Evolutionary conservation across 2,888 invertebrate species (phyloP), one percentile per base, ranked within the genome.

Genomic region (Drosophila planitibia): DNA sequence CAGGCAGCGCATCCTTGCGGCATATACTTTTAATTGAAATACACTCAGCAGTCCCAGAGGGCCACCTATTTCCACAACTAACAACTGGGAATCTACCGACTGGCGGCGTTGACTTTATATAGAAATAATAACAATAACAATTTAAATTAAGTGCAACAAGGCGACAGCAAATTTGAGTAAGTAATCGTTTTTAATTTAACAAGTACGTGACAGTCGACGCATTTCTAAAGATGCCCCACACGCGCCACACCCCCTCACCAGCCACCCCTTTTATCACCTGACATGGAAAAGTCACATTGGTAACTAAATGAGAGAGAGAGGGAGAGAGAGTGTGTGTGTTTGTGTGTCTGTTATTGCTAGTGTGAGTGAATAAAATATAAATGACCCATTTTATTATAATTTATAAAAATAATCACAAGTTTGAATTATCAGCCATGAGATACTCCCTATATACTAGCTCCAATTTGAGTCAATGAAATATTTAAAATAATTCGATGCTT

Each of bases 111-210:
- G 88, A 82, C 90, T 89, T 82, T 85, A 82, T 88, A 89, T 71
- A 83, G 88, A 80, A 81, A 85, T 76, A 85, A 90, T 88, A 85
- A 85, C 85, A 89, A 89, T 85, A 85, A 85, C 85, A 88, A 82
- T 85, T 85, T 85, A 88, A 85, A 85, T 85, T 78, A 83, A 85
- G 90, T 90, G 85, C 70, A 90, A 75, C 79, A 76, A 74, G 80
- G 70, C 74, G 70, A 76, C 70, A 66, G 69, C 79, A 82, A 82
- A 82, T 81, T 81, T 82, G 73, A 87, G 85, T 85, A 81, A 83
- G 90, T 90, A 88, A 90, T 85, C 88, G 85, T 74, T 85, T 85
- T 90, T 81, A 85, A 90, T 90, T 88, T 85, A 85, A 85, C 85
- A 85, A 80, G 81, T 88, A 90, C 85, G 85, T 85, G 85, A 89